phyloP scores from a whole-genome alignment of 1,140 invertebrate genomes.

The Drosophila sturtevanti region DNA sequence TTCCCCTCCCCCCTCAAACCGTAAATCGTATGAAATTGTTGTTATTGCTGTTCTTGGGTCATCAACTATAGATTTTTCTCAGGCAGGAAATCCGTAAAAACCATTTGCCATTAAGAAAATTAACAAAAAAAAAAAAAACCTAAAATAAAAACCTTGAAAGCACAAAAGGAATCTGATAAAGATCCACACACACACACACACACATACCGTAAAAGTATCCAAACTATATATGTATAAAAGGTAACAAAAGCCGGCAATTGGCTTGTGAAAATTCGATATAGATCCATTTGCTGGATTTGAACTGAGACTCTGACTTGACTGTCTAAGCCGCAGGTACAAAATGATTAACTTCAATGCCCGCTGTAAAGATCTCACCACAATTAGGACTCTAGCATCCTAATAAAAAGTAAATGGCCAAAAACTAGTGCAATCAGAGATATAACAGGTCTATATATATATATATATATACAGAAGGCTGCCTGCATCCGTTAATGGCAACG shows the following conservation, averaged over 20 bases:
- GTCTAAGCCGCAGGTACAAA: constrained; percentile 78
- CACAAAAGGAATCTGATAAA: constrained; percentile 70
- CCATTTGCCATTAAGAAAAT: constrained; percentile 23
- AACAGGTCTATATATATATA: constrained; percentile 15
- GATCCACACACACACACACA: constrained; percentile 44
- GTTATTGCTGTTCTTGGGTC: constrained; percentile 42
- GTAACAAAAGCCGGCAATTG: constrained; percentile 65
- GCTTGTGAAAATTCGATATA: constrained; percentile 64
- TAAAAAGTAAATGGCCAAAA: constrained; percentile 68
- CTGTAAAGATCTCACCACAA: constrained; percentile 65
- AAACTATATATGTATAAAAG: constrained; percentile 29
- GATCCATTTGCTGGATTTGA: constrained; percentile 60
- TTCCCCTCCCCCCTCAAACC: constrained; percentile 29
- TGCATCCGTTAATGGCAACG: not conserved
- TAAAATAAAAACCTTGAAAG: constrained; percentile 57
- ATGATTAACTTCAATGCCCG: constrained; percentile 71
- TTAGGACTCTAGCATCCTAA: constrained; percentile 66
- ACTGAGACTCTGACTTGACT: constrained; percentile 59
- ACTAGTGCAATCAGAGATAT: constrained; percentile 57
- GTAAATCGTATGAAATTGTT: constrained; percentile 26
- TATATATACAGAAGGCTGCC: not conserved
- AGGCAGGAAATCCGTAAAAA: constrained; percentile 63
- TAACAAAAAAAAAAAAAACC: no score
- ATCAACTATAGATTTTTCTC: constrained; percentile 69
- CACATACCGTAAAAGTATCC: constrained; percentile 43